Base-by-base conservation (phyloP, 2,888 invertebrate species). In the Lepeophtheirus nordmannii region DNA sequence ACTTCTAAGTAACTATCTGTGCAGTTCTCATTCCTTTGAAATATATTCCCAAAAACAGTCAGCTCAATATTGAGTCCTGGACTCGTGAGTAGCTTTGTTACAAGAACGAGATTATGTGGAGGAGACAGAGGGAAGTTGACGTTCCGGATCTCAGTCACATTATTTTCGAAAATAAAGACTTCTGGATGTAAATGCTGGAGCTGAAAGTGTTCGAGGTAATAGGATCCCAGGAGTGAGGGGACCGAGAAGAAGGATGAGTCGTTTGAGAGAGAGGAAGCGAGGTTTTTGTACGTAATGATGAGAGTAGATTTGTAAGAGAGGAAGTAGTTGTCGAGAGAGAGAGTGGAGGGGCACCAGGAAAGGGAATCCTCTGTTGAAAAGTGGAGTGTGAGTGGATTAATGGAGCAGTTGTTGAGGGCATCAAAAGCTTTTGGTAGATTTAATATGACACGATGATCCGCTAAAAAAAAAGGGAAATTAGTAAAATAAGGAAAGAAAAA, bases 231-330 rank as follows among this genome's bases (percentile, higher is more conserved):
- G 14, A 46, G 2, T 14, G 53, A 46, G 14, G 53, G 53, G 1
- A 46, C 14, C n/a, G 53, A 46, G 30, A 30, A 30, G 30, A 30
- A 30, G 7, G 30, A 5, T 2, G 30, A 30, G 30, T 30, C 3
- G 30, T 30, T 30, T 30, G 30, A 30, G 30, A 30, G 30, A 7
- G 30, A 5, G 30, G 30, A 30, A 5, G 7, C 30, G 30, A 17
- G 53, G 53, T 46, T 46, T 17, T 46, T 46, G 53, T 46, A 46
- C 17, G 53, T 46, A 17, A 46, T 30, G 53, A 46, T 46, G 53
- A 46, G 53, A n/a, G 53, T 46, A n/a, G 53, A 46, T 46, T 14
- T n/a, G 53, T 46, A 46, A 17, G 53, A 46, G 53, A 46, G 53
- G 17, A 46, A 46, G 53, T n/a, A 46, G 53, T 46, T 46, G 53